Evolutionary conservation across 2,797 vertebrate species (phyloP), one percentile per base, ranked within the genome.

Genomic region (Labeo calbasu): DNA sequence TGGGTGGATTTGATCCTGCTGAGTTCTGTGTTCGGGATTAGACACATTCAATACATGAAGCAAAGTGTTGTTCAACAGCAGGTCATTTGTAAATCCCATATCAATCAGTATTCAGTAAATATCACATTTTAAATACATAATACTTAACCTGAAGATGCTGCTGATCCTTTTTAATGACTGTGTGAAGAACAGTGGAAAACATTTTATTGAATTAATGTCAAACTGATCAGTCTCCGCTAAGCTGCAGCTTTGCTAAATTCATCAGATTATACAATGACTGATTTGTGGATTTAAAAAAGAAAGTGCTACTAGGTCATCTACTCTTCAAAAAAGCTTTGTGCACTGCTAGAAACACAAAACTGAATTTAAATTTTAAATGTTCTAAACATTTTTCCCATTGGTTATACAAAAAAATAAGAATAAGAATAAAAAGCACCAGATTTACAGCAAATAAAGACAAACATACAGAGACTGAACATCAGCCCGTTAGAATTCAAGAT

Each of bases 191-290:
- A 23, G 46, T 7, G 7, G 46, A 2, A 50, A 50, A 72, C 23
- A 72, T 50, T 50, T 36, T 36, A 36, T 5, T 36, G 32, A 36
- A 36, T 36, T 5, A 36, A 32, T 32, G 32, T 32, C 32, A 36
- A 36, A 36, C 4, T 36, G 8, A 71, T 50, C 13, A 48, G 5
- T 68, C 43, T 71, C n/a, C 15, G 7, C 46, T 50, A 10, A 14
- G n/a, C 2, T 4, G 21, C 36, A n/a, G 19, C 12, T 1, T 9
- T 50, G 0, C 1, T 8, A 8, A 0, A 17, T 3, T 14, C 59
- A 36, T 40, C 9, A 68, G 4, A 36, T 3, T 40, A 0, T 9
- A 11, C 10, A 68, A 68, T 36, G 5, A 36, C 36, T 11, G 32
- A 69, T n/a, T n/a, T 1, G 0, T 43, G 36, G 11, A 69, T 46